A percentile compares a stretch with the other conserved stretches of the same genome.
phyloP scores from a whole-genome alignment of 2,797 vertebrate genomes.

The Danio kyathit region DNA sequence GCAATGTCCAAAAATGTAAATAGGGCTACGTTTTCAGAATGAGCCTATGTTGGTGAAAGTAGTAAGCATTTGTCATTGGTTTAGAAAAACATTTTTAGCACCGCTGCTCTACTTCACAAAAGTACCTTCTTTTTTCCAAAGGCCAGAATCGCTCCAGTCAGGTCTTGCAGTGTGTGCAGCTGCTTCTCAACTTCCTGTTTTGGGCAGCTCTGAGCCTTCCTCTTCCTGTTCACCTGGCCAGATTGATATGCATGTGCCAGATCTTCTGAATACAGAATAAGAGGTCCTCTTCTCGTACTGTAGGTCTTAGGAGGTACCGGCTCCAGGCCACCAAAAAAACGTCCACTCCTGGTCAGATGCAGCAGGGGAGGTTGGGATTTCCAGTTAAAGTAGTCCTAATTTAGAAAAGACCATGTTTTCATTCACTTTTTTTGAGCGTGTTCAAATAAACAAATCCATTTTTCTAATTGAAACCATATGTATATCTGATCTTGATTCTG shows the following conservation, averaged over 20 bases:
- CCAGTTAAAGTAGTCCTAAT: constrained; percentile 86
- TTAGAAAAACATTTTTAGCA: no score
- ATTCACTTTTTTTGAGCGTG: not conserved
- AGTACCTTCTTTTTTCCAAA: constrained; percentile 77
- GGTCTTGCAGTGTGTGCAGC: constrained; percentile 72
- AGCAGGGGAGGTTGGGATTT: constrained; percentile 74
- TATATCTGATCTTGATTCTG: no score
- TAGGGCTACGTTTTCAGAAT: no score
- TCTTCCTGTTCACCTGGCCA: constrained; percentile 59
- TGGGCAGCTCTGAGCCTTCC: constrained; percentile 42
- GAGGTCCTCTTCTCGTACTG: constrained; percentile 78
- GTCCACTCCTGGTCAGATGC: constrained; percentile 66
- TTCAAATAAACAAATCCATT: constrained; percentile 2
- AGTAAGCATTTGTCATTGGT: no score
- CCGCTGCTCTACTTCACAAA: not conserved
- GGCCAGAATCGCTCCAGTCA: constrained; percentile 73
- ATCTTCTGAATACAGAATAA: constrained; percentile 83
- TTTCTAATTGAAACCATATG: no score
- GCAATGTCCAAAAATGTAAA: no score
- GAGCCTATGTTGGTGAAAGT: no score
- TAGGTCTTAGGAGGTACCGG: constrained; percentile 80
- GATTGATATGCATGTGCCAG: constrained; percentile 68
- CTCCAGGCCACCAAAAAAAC: constrained; percentile 55
- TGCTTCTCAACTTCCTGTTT: constrained; percentile 64
- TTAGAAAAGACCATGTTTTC: constrained; percentile 21